These are phyloP conservation scores for Ciconia nigra DNA, from an alignment of 2,797 vertebrate species.

Conservation along the genomic window DNA sequence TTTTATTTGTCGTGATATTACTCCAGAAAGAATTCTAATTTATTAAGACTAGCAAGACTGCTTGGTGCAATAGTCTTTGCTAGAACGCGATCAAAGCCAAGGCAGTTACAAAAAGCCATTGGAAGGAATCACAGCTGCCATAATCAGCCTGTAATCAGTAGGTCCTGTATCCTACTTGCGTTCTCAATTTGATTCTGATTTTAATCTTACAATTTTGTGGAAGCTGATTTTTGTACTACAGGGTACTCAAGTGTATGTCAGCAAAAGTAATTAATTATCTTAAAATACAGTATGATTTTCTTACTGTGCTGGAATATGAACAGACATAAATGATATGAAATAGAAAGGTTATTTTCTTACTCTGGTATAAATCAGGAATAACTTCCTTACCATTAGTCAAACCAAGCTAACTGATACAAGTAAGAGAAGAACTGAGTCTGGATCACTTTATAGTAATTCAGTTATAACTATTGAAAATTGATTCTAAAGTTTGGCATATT, in stretches of 20 bases:
- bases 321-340: background rate
- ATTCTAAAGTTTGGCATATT: background rate
- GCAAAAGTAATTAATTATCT: background rate
- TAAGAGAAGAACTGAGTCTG: background rate
- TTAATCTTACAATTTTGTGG: background rate
- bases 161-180: background rate
- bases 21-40: background rate
- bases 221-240: background rate
- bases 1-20: background rate
- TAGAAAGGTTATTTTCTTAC: background rate
- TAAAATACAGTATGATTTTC: background rate
- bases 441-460: background rate
- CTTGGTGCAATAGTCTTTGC: background rate
- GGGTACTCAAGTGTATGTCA: background rate
- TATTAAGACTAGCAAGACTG: background rate
- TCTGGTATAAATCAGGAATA: background rate
- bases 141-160: background rate
- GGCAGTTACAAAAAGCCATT: background rate
- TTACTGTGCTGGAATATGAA: background rate
- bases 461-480: background rate
- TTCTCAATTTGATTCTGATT: background rate
- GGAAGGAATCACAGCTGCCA: background rate
- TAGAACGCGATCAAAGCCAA: background rate
- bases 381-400: background rate
- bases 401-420: background rate